Evolutionary conservation across 2,797 vertebrate genomes (phyloP).

Genomic region (Mormyrops boulengeri): DNA sequence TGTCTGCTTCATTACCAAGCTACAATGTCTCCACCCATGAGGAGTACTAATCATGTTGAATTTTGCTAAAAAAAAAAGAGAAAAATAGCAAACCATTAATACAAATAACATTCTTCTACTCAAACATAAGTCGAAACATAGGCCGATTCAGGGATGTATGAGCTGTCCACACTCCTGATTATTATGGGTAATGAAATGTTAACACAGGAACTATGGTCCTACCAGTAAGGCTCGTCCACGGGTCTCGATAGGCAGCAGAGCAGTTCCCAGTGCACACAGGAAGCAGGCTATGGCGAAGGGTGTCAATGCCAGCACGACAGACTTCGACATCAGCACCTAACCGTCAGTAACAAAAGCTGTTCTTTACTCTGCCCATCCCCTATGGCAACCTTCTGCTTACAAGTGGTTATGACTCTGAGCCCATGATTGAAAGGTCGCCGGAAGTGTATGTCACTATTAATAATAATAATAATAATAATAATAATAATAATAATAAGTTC

Average conservation of each 20-base stretch:
- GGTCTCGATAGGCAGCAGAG: conserved; percentile 82
- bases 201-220: conserved; percentile 27
- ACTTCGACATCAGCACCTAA: conserved; percentile 80
- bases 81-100: conserved; percentile 2
- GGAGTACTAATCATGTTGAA: not conserved
- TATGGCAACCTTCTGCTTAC: not conserved
- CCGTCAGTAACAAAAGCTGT: conserved; percentile 18
- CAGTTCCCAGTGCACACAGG: conserved; percentile 66
- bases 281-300: conserved; percentile 72
- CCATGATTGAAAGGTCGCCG: not conserved
- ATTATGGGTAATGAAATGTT: not conserved
- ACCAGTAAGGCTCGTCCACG: conserved; percentile 81
- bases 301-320: conserved; percentile 68
- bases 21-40: not conserved
- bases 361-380: not conserved
- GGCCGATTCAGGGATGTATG: not conserved
- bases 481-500: no score
- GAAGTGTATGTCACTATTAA: not conserved
- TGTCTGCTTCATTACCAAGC: not conserved
- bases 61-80: conserved; percentile 12
- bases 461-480: no score
- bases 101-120: not conserved
- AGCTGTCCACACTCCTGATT: not conserved
- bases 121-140: not conserved
- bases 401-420: not conserved